Base-by-base conservation (phyloP, 2,888 invertebrate species). In the Drosophila macrothrix region DNA sequence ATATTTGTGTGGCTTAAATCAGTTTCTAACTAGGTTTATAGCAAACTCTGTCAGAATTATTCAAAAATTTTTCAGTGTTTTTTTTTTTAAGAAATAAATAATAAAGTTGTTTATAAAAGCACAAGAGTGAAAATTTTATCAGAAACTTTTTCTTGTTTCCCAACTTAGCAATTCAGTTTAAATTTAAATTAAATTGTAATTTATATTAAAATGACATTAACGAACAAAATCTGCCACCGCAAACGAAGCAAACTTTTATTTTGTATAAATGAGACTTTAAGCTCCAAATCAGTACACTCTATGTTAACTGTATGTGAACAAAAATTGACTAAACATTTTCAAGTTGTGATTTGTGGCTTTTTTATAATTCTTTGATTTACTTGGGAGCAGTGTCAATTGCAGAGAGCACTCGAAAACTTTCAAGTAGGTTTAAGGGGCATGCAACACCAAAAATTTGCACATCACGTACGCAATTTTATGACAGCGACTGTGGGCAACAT, bases 381-480 rank as follows among this genome's bases (percentile, higher is more conserved):
- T 62, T 39, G 41, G 16, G 19, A 41, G 28, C 60, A 49, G 52
- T 46, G 64, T 67, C 54, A 74, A 61, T 66, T 65, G 63, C 35
- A 59, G 22, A 59, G 12, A 58, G 41, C 56, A 61, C 54, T 54
- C 31, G 35, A 35, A 60, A 81, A 69, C 37, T 79, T 67, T 78
- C 37, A 60, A 66, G 60, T 41, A 25, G 33, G 29, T 69, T 78
- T 79, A 73, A 81, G 65, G 50, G 37, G 31, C 35, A 58, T 52
- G 50, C 58, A 43, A 43, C 22, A 58, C 22, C 43, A 46, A 56
- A 62, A 54, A 63, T 72, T 67, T 78, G 37, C 55, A 50, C 41
- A 67, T 75, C 85, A 85, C 88, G 86, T 90, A 88, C 89, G 70
- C 72, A 81, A 73, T 78, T 90, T 88, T 86, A 88, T 75, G 74